phyloP scores from a whole-genome alignment of 1,140 invertebrate genomes.

The Zaprionus nigranus region DNA sequence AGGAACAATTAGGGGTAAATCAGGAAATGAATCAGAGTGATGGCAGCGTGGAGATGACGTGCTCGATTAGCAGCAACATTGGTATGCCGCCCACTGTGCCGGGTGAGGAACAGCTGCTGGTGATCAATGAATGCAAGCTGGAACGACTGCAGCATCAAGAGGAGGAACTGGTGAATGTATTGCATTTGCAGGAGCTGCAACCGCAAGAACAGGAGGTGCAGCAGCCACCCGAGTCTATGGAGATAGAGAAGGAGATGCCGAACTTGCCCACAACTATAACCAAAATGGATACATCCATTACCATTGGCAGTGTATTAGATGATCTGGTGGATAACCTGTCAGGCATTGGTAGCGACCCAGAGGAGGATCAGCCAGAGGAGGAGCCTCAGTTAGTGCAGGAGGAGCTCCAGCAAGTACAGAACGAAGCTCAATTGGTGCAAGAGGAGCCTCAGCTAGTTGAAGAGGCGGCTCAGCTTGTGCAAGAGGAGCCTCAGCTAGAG shows the following conservation, averaged over 20 bases:
- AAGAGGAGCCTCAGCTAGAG: neutral
- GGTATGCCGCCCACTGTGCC: conserved; percentile 33
- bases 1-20: neutral
- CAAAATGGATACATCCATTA: conserved; percentile 2
- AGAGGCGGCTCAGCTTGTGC: neutral
- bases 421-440: neutral
- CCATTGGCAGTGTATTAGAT: neutral
- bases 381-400: neutral
- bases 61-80: neutral
- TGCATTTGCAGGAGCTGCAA: neutral
- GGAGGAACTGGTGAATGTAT: neutral
- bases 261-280: neutral
- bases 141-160: conserved; percentile 14
- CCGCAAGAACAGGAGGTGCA: neutral
- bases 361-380: neutral
- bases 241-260: neutral
- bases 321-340: conserved; percentile 8
- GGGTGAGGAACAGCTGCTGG: conserved; percentile 38
- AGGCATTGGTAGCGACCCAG: conserved; percentile 52
- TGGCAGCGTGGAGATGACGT: neutral
- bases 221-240: neutral
- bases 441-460: neutral
- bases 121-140: conserved; percentile 57
- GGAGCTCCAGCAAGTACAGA: neutral
- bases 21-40: no score